phyloP scores from a whole-genome alignment of 2,888 invertebrate genomes.

The Eulithis prunata region DNA sequence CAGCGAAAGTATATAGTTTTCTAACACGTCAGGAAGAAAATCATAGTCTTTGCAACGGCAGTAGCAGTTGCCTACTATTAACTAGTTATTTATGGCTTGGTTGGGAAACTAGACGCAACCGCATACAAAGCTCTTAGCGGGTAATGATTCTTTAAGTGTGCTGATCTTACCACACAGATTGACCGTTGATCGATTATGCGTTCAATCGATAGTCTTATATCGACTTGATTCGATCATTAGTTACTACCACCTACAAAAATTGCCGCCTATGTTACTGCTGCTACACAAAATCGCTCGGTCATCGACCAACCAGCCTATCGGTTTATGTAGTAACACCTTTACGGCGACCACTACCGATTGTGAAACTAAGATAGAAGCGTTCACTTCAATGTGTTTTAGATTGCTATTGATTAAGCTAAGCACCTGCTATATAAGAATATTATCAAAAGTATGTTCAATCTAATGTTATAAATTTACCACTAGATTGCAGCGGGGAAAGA shows the following conservation, averaged over 20 bases:
- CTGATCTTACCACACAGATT: no score
- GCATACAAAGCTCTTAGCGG: constrained; percentile 17
- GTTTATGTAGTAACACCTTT: neutral
- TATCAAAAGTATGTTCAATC: neutral
- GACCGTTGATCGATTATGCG: no score
- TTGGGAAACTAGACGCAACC: constrained; percentile 26
- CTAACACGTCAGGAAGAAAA: constrained; percentile 20
- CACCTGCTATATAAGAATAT: neutral
- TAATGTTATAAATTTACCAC: neutral
- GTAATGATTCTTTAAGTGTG: constrained; percentile 17
- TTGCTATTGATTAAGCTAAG: constrained; percentile 3
- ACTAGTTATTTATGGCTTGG: constrained; percentile 14
- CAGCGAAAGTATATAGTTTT: constrained; percentile 13
- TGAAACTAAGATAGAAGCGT: constrained; percentile 13
- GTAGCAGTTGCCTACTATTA: constrained; percentile 16
- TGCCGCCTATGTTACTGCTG: no score
- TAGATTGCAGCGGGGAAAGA: no score
- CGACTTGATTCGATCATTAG: no score
- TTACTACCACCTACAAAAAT: no score
- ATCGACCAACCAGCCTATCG: no score
- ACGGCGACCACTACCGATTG: constrained; percentile 19
- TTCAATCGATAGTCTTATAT: no score
- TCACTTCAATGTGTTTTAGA: constrained; percentile 14
- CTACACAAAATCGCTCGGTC: no score
- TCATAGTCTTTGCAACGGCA: constrained; percentile 7